Conservation (phyloP, 2,113 vertebrate genomes). For the Eonycteris spelaea region DNA sequence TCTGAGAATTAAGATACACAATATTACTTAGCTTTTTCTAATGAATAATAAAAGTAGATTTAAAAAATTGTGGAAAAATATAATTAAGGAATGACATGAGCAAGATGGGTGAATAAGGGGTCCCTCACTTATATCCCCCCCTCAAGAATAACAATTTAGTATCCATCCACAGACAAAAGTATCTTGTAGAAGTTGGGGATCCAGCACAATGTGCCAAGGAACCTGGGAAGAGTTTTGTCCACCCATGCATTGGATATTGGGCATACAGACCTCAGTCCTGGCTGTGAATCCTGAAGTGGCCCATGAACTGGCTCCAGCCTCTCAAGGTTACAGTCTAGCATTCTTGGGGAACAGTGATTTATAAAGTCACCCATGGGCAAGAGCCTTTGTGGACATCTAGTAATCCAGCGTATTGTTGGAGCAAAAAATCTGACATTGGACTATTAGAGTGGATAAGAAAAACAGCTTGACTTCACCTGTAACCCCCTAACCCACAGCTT, state of each 20-base stretch:
- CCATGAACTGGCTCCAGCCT: not conserved
- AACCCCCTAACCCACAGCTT: not conserved
- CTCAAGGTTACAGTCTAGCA: not conserved
- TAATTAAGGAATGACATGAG: not conserved
- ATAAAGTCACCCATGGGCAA: not conserved
- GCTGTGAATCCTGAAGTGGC: not conserved
- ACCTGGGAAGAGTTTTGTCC: not conserved
- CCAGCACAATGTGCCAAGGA: not conserved
- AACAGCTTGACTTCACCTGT: not conserved
- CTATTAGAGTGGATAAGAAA: not conserved
- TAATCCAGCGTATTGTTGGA: not conserved
- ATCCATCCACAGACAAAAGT: not conserved
- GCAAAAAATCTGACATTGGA: not conserved
- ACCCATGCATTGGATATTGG: not conserved
- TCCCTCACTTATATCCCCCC: not conserved
- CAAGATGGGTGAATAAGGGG: not conserved
- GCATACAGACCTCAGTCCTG: not conserved
- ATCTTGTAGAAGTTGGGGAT: not conserved
- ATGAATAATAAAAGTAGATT: not conserved
- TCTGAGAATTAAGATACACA: not conserved
- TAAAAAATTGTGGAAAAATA: not conserved
- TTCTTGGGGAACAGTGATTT: not conserved
- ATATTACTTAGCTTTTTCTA: not conserved
- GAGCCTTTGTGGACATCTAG: not conserved
- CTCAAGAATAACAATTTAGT: not conserved